Conservation (phyloP, 2,888 invertebrate genomes). For the Drosophila kuntzei region DNA sequence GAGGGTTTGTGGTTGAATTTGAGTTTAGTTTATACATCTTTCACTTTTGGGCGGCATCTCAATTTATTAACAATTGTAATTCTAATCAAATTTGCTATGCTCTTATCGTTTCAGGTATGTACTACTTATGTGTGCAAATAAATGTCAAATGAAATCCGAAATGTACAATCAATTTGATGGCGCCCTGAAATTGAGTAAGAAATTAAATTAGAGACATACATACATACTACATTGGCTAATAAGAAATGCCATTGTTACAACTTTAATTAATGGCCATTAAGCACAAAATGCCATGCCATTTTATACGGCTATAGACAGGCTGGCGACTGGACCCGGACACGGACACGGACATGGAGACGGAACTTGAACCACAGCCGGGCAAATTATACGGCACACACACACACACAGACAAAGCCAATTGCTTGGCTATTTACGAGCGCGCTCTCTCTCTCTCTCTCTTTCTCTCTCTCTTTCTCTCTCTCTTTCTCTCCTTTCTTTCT, state of each 20-base stretch:
- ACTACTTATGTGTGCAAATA: constrained; percentile 33
- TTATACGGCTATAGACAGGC: constrained; percentile 54
- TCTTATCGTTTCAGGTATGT: constrained; percentile 64
- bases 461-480: neutral
- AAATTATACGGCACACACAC: constrained; percentile 43
- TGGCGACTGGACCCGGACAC: constrained; percentile 35
- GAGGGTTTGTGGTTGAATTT: neutral
- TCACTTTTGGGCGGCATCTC: neutral
- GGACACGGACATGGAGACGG: constrained; percentile 22
- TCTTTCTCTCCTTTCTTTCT: neutral
- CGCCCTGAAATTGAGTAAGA: constrained; percentile 65
- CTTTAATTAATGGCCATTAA: constrained; percentile 76
- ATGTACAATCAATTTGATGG: constrained; percentile 44
- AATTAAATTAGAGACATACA: constrained; percentile 56
- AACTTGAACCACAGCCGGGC: constrained; percentile 32
- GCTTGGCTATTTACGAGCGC: constrained; percentile 57
- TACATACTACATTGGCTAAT: constrained; percentile 46
- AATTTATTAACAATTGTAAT: constrained; percentile 43
- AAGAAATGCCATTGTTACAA: constrained; percentile 74
- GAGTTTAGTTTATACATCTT: neutral
- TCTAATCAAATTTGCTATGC: constrained; percentile 49
- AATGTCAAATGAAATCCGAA: constrained; percentile 46
- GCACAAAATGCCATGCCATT: constrained; percentile 60
- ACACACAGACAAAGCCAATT: constrained; percentile 46
- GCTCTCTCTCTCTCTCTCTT: neutral